Base-by-base conservation (phyloP, 2,113 vertebrate species). In the Thunnus maccoyii region DNA sequence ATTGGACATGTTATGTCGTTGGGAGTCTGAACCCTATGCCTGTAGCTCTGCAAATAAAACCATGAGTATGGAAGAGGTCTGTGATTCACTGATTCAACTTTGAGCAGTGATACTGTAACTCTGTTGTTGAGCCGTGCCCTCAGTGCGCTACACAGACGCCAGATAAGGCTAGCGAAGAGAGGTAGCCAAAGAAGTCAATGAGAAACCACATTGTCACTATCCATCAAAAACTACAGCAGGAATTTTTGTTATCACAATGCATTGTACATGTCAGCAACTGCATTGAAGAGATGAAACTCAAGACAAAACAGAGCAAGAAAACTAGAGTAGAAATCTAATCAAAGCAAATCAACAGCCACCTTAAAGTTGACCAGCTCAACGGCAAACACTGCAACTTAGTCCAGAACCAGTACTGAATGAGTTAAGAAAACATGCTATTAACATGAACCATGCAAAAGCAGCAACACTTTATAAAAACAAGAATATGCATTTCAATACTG, bases 171-270 rank as follows among this genome's bases (percentile, higher is more conserved):
- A 74, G 80, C 87, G 87, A 85, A 87, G 66, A 77, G 56, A 84
- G 76, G 74, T 78, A 82, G 88, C 82, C 85, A 93, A 92, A 94
- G 93, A 94, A 92, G 94, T 93, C 94, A 95, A 95, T 94, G 94
- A 95, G 94, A 95, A 96, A 95, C 94, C 94, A 95, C 94, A 96
- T 95, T 94, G 90, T 94, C 93, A 86, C 92, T 92, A 93, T 87
- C 88, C 68, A 78, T 93, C 86, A 89, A 92, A 89, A 94, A 91
- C 93, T 95, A 95, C 87, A 90, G 91, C 85, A 90, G 88, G 89
- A 87, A 8, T 83, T 92, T 90, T 83, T 87, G 94, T 94, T 93
- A 95, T 91, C 86, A 92, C 95, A 95, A 96, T 95, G 95, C 95
- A 94, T 95, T 96, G 94, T 64, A 90, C 82, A 83, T 68, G 70